Conservation (phyloP, 1,140 invertebrate species). For the Magallana gigas region DNA sequence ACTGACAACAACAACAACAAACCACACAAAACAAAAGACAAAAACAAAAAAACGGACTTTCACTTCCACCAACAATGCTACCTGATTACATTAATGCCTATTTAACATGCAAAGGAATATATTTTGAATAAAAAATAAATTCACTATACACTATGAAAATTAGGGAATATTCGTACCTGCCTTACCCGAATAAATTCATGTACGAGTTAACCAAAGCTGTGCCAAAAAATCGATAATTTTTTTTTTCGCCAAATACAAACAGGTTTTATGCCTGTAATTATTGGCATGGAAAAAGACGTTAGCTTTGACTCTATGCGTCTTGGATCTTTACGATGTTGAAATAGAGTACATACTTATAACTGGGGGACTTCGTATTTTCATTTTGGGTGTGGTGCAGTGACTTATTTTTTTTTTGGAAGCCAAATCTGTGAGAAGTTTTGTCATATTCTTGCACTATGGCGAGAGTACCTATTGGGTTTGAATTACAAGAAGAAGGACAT, state of each 20-base stretch:
- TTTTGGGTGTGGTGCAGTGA: background rate
- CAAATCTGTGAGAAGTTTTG: background rate
- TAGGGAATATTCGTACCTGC: too few relatives aligned
- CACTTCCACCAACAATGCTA: too few relatives aligned
- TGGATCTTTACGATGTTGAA: background rate
- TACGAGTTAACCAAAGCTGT: background rate
- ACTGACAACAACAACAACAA: too few relatives aligned
- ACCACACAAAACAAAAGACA: too few relatives aligned
- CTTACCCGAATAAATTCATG: background rate
- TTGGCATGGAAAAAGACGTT: background rate
- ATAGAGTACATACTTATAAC: background rate
- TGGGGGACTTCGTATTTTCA: background rate
- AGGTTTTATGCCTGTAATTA: background rate
- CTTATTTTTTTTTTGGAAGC: background rate
- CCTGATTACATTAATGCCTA: background rate
- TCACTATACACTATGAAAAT: too few relatives aligned
- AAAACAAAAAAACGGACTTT: too few relatives aligned
- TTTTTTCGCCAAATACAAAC: conserved; percentile 14
- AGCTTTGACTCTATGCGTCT: background rate
- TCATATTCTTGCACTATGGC: background rate
- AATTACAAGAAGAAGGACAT: background rate
- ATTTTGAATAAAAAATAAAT: too few relatives aligned
- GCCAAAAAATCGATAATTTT: background rate
- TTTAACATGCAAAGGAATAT: background rate
- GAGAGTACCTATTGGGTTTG: background rate